phyloP scores from a whole-genome alignment of 2,888 invertebrate species.

The Lepidonotus clava region DNA sequence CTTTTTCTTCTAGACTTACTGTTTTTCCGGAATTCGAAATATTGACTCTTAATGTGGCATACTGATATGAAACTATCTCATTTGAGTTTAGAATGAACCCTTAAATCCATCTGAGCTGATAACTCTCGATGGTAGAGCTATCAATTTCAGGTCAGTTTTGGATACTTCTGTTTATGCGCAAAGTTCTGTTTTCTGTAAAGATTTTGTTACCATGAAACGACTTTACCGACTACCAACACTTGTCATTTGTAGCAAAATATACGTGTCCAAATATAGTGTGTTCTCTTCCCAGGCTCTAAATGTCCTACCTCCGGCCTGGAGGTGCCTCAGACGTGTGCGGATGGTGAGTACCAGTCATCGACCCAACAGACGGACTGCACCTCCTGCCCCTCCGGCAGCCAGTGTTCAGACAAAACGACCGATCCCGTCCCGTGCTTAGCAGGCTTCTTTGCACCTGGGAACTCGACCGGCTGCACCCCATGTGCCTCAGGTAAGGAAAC shows the following conservation, averaged over 20 bases:
- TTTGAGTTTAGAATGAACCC: no score
- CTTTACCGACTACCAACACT: not conserved
- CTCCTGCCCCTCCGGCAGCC: conserved; percentile 72
- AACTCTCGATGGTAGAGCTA: no score
- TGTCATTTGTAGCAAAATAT: not conserved
- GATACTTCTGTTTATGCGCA: no score
- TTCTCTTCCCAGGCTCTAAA: conserved; percentile 69
- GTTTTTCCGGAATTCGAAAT: no score
- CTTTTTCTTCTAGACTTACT: no score
- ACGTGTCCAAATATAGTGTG: not conserved
- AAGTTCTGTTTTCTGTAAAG: no score
- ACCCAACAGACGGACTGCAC: conserved; percentile 54
- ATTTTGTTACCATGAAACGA: no score
- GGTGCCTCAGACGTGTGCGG: conserved; percentile 58
- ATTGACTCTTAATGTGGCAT: no score
- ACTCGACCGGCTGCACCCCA: conserved; percentile 54
- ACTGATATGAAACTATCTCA: no score
- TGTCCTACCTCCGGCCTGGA: conserved; percentile 70
- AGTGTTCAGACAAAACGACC: conserved; percentile 71
- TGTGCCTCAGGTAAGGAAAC: conserved; percentile 58
- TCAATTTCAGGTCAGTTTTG: no score
- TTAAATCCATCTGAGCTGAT: no score
- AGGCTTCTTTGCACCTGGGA: conserved; percentile 56
- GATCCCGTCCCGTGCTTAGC: conserved; percentile 65
- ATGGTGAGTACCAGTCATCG: conserved; percentile 59